Evolutionary conservation across 2,888 invertebrate species (phyloP), one percentile per base, ranked within the genome.

Genomic region (Leptopilina drosophilae): DNA sequence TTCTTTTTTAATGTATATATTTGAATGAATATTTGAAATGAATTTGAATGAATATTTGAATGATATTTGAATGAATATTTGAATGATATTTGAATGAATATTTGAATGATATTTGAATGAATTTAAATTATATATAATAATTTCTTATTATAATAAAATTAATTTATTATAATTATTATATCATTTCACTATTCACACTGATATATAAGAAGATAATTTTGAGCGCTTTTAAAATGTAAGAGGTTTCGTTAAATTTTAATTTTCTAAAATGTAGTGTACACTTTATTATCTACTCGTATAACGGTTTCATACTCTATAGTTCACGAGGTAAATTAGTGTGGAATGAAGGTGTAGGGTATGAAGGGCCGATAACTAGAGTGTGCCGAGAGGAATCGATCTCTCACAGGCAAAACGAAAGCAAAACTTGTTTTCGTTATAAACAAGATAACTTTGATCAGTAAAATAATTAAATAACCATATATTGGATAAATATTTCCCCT

Each of bases 371-470:
- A 66, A 46, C 46, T 46, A 33, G 42, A 66, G 66, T 66, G 42
- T 66, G 65, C 40, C 65, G 65, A 65, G 65, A 40, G 66, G 42
- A 66, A 62, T 15, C 46, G 66, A 66, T 42, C 66, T n/a, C 65
- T 42, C 62, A n/a, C 12, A 66, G 14, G n/a, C 2, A 66, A 20
- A 40, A 49, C 11, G 49, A 49, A 42, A 66, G 40, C 42, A 66
- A 66, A 66, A 40, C 42, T 66, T 40, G 62, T 15, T n/a, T 62
- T 62, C 20, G 20, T n/a, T 62, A 20, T 20, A 62, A 62, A 62
- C 20, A 62, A 62, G 62, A 62, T 62, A 15, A 62, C 62, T 15
- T 62, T 62, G 9, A 15, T 62, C 62, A 62, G 15, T 62, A 62
- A 62, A 20, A 62, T 62, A 20, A 20, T 20, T 59, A n/a, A 59